Base-by-base conservation (phyloP, 2,888 invertebrate species). In the Phania funesta region DNA sequence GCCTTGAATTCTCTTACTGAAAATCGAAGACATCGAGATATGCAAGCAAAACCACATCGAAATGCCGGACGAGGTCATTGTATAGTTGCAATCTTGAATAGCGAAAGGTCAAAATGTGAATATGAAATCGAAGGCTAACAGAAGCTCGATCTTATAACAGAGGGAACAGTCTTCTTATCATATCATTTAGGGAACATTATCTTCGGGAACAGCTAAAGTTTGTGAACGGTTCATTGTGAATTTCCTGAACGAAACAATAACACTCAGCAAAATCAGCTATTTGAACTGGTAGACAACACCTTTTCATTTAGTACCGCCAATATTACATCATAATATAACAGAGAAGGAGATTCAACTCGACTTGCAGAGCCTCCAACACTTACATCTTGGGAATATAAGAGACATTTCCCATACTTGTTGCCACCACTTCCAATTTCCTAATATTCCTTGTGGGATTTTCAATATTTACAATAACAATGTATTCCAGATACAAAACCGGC, bases 271-370 rank as follows among this genome's bases (percentile, higher is more conserved):
- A 11, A 16, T 35, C 11, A 70, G 35, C 6, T 83, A 80, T 60
- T 67, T 74, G 7, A 83, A 77, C 20, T 80, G 77, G 83, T 46
- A 80, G 60, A 80, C 70, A 22, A 80, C 38, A 35, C 64, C 80
- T 3, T n/a, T 46, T 26, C 76, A 83, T 22, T 20, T 73, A 9
- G 24, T 77, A 46, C 76, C 76, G 29, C 65, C 75, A 29, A 70
- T 62, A 67, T 67, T 76, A 1, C 65, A 76, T 18, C 35, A 48
- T 16, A 76, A 68, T 41, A 26, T 79, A 7, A 79, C 67, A 16
- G 68, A 80, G 29, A 64, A 80, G 0, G 54, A 74, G 38, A 48
- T 64, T 1, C 62, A 68, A 48, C 8, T 80, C 7, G 74, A 80
- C 8, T 29, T 50, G 46, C 13, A 65, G 11, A 35, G 50, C n/a